These are phyloP conservation scores for Meteorus cinctellus DNA, from an alignment of 2,888 invertebrate genomes.

Conservation along the genomic window DNA sequence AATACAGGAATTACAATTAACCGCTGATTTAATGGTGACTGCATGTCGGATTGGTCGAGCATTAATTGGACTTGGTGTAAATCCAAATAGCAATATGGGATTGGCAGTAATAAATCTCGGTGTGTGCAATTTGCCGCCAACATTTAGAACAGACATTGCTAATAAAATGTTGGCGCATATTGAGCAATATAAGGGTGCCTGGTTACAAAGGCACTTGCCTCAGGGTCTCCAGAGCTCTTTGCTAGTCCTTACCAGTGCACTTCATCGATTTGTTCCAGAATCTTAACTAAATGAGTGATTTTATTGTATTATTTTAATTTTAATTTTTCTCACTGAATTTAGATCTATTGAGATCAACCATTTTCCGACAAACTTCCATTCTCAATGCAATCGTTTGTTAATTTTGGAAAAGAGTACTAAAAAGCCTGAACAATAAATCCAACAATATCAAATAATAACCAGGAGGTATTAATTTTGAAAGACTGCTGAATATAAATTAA, in stretches of 20 bases:
- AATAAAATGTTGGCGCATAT: constrained; percentile 77
- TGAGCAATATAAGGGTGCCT: constrained; percentile 76
- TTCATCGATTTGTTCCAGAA: constrained; percentile 75
- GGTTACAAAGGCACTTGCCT: constrained; percentile 75
- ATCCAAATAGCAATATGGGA: constrained; percentile 77
- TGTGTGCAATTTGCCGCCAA: constrained; percentile 78
- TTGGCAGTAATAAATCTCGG: constrained; percentile 78
- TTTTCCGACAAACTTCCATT: constrained; percentile 23
- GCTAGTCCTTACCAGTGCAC: constrained; percentile 73
- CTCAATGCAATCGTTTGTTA: constrained; percentile 39
- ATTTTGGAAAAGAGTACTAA: constrained; percentile 26
- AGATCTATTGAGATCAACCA: neutral
- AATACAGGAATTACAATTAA: constrained; percentile 76
- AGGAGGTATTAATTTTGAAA: constrained; percentile 53
- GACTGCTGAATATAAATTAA: constrained; percentile 54
- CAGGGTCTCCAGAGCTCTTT: constrained; percentile 75
- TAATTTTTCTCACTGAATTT: neutral
- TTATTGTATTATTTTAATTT: constrained; percentile 10
- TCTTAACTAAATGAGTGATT: constrained; percentile 51
- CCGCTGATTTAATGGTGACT: constrained; percentile 78
- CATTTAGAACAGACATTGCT: constrained; percentile 79
- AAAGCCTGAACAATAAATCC: neutral
- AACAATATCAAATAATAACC: constrained; percentile 46
- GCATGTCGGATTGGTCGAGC: constrained; percentile 77
- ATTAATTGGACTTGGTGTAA: constrained; percentile 75